Evolutionary conservation across 2,113 vertebrate species (phyloP), one percentile per base, ranked within the genome.

Genomic region (Piaya cayana): DNA sequence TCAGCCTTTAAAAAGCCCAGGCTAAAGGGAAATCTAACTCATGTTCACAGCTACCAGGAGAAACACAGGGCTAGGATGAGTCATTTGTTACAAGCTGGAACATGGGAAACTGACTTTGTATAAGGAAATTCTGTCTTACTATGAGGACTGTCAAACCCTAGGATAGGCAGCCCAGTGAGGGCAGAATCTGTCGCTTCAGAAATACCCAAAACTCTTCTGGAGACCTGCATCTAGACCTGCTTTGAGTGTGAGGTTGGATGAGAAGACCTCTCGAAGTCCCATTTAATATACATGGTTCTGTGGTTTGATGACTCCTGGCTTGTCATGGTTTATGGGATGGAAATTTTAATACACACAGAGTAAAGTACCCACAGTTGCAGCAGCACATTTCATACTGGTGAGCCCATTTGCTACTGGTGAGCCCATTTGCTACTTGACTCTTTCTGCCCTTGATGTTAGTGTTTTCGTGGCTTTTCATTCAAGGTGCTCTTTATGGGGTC

Each of bases 181-280:
- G 43, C 13, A 34, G 32, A 25, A 36, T 74, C 36, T 60, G 45
- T 65, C n/a, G 32, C 12, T 34, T 52, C 14, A 23, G 45, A 77
- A 26, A 50, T 49, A 55, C 22, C 76, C 22, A 82, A 29, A 75
- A 29, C 34, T 30, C 2, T 6, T 13, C 25, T 12, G 29, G 19
- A 47, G n/a, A 47, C 36, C 18, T 65, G 25, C 15, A 49, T 30
- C 43, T 43, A 71, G 29, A 78, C 29, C 25, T 82, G 29, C 21
- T 87, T 21, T 70, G 52, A 75, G 12, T 25, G 23, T 6, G 37
- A 81, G 4, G 27, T 3, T 42, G 53, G 29, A 55, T 0, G 0
- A 52, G 37, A 85, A 56, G 26, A 37, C 22, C 22, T 77, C 53
- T 72, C 56, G 17, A 91, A 53, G 23, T 55, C 32, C 56, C 18